Evolutionary conservation across 2,888 invertebrate genomes (phyloP).

Genomic region (Idaea straminata): DNA sequence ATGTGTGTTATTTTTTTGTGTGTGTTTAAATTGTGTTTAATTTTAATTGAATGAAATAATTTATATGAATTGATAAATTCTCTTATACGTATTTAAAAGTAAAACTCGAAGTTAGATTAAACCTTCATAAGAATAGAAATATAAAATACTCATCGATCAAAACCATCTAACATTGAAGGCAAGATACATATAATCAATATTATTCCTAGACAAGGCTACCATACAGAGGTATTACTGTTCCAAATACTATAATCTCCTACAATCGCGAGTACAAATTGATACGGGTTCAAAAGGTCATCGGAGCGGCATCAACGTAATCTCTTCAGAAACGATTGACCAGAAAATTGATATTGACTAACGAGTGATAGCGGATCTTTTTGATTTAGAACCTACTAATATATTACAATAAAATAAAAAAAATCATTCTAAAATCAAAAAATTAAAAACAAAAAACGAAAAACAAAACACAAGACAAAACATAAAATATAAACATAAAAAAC

Average conservation of each 20-base stretch:
- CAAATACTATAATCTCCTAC: slow-evolving; percentile 29
- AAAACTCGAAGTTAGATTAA: too few species aligned
- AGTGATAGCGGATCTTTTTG: not conserved
- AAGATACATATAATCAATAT: slow-evolving; percentile 9
- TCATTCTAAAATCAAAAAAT: too few species aligned
- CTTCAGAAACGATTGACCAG: slow-evolving; percentile 28
- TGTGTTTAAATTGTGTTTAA: too few species aligned
- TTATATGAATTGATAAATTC: too few species aligned
- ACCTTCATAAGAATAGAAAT: too few species aligned
- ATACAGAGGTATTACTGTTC: slow-evolving; percentile 11
- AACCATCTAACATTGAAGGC: not conserved
- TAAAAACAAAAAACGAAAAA: too few species aligned
- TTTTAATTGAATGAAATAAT: too few species aligned
- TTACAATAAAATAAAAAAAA: too few species aligned
- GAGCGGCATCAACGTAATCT: slow-evolving; percentile 36
- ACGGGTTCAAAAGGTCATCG: slow-evolving; percentile 44
- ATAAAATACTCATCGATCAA: not conserved
- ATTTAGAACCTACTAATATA: not conserved
- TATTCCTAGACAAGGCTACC: slow-evolving; percentile 22
- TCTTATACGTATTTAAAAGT: too few species aligned
- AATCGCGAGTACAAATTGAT: slow-evolving; percentile 24
- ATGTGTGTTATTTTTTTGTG: too few species aligned
- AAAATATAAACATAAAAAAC: not conserved
- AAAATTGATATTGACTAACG: slow-evolving; percentile 10
- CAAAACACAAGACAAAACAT: too few species aligned